Evolutionary conservation across 2,113 vertebrate species (phyloP), one percentile per base, ranked within the genome.

Genomic region (Elanoides forficatus): DNA sequence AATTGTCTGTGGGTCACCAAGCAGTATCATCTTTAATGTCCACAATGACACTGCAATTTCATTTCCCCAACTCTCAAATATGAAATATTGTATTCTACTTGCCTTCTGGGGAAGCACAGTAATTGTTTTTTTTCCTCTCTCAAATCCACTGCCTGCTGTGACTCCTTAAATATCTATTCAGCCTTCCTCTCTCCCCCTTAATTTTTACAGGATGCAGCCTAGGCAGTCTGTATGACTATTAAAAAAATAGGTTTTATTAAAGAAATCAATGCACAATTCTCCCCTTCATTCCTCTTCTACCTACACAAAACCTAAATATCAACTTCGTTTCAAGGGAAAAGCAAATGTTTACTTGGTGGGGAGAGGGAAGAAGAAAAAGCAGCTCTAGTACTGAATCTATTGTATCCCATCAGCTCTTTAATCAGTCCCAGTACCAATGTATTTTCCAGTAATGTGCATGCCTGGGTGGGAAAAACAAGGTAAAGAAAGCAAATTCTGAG

Each of bases 61-160:
- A 85, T 95, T 97, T 96, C 27, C 32, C 36, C 68, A 72, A 9
- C 34, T 17, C 76, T 95, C 70, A 91, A 85, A 95, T 79, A 85
- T 58, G 53, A 91, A 88, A 91, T 82, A 85, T 15, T 75, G 48
- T 60, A 72, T 81, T 91, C 66, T 60, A 22, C 34, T 95, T 94
- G 73, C 81, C 93, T 93, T 82, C 88, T 89, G 40, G 80, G 70
- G 52, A 92, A 68, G 52, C 29, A 84, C 11, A 58, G 73, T 43
- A 30, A 20, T 56, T 66, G 50, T 68, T 67, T 80, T 87, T 84
- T 72, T 27, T n/a, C 8, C 11, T 16, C 13, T 47, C 56, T 72
- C 47, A 92, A 80, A 93, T 75, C 30, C 32, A 34, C 45, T 80
- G 48, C 78, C 73, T 94, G 60, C 56, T 85, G 34, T 81, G 83